phyloP scores from a whole-genome alignment of 2,113 vertebrate genomes.

The Pelusios castaneus region DNA sequence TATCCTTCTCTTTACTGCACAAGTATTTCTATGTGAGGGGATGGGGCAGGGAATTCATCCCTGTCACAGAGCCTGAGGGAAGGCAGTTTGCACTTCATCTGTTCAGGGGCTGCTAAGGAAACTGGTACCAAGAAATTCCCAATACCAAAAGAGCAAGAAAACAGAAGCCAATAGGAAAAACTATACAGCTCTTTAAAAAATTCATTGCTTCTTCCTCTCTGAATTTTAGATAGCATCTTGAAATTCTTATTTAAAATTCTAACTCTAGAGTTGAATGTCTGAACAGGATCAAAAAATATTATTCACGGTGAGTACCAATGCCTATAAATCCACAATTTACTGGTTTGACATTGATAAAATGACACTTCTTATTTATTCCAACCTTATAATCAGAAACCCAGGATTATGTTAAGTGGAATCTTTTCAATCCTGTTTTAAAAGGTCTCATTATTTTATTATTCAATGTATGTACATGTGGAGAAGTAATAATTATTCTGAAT shows the following conservation, averaged over 20 bases:
- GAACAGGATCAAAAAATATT: background rate
- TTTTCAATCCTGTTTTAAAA: conserved; percentile 50
- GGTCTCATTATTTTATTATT: conserved; percentile 74
- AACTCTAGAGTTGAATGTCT: background rate
- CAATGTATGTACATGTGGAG: conserved; percentile 57
- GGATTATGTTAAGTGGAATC: conserved; percentile 47
- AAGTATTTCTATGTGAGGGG: background rate
- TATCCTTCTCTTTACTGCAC: background rate
- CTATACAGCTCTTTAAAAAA: background rate
- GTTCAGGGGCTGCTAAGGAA: fast-evolving
- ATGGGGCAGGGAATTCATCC: background rate
- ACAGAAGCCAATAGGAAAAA: fast-evolving
- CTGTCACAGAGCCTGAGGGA: background rate
- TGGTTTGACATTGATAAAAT: conserved; percentile 39
- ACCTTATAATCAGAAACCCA: conserved; percentile 52
- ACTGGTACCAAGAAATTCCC: background rate
- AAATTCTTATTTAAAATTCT: background rate
- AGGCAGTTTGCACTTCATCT: fast-evolving
- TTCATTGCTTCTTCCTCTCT: background rate
- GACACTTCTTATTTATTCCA: conserved; percentile 41
- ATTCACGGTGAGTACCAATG: background rate
- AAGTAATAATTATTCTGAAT: conserved; percentile 67
- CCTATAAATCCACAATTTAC: conserved; percentile 22
- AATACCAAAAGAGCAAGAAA: background rate
- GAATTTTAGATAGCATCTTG: background rate